phyloP scores from a whole-genome alignment of 2,888 invertebrate genomes.

The Catocala nupta region DNA sequence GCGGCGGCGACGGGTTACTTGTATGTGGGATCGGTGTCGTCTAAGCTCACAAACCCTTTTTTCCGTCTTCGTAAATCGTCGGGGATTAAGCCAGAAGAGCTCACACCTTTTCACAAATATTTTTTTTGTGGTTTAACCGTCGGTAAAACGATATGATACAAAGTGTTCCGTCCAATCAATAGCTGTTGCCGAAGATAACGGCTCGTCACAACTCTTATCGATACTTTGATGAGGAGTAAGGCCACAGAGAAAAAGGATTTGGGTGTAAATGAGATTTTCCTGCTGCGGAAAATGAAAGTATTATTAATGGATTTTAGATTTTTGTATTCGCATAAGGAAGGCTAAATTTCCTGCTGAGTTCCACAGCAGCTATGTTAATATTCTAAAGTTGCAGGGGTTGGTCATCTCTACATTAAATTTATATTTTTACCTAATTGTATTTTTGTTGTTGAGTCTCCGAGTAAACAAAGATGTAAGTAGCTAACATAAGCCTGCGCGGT shows the following conservation, averaged over 20 bases:
- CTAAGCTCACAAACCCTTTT: constrained; percentile 82
- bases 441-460: constrained; percentile 18
- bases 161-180: constrained; percentile 73
- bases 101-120: constrained; percentile 83
- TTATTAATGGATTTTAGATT: constrained; percentile 43
- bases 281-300: constrained; percentile 56
- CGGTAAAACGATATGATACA: constrained; percentile 75
- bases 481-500: constrained; percentile 9
- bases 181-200: constrained; percentile 66
- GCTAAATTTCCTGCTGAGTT: constrained; percentile 14
- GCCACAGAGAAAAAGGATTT: constrained; percentile 59
- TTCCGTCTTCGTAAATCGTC: constrained; percentile 84
- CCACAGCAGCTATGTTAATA: constrained; percentile 7
- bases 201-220: constrained; percentile 62
- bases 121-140: constrained; percentile 77
- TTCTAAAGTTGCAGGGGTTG: not conserved
- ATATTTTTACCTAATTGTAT: constrained; percentile 13
- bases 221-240: constrained; percentile 62
- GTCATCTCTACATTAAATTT: constrained; percentile 6
- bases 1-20: constrained; percentile 71
- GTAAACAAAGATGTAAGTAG: constrained; percentile 23
- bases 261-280: constrained; percentile 60
- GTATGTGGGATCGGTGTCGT: constrained; percentile 68
- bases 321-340: constrained; percentile 28
- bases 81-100: constrained; percentile 80